These are phyloP conservation scores for Drosophila elegans DNA, from an alignment of 1,140 invertebrate species.

Conservation along the genomic window DNA sequence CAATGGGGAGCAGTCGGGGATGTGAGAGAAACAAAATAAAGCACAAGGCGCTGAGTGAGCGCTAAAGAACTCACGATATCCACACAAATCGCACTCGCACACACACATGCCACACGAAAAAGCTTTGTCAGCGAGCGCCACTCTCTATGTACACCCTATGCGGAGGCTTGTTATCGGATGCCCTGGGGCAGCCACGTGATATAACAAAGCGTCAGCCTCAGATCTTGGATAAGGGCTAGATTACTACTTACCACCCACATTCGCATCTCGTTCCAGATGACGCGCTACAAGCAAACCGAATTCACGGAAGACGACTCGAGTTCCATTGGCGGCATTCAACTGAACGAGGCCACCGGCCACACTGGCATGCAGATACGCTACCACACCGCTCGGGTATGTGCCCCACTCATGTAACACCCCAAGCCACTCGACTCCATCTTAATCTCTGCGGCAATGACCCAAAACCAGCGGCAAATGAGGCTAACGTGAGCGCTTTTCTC, in stretches of 20 bases:
- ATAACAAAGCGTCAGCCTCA: background rate
- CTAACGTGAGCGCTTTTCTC: constrained; percentile 23
- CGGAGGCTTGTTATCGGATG: constrained; percentile 19
- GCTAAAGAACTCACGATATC: constrained; percentile 16
- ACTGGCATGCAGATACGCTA: constrained; percentile 93
- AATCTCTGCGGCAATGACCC: constrained; percentile 56
- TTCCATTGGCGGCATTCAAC: constrained; percentile 92
- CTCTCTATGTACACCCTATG: background rate
- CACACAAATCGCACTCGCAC: background rate
- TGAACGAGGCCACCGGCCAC: constrained; percentile 90
- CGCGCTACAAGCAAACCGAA: constrained; percentile 93
- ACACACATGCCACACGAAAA: background rate
- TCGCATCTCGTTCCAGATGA: constrained; percentile 89
- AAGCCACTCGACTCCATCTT: background rate
- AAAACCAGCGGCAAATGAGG: constrained; percentile 37
- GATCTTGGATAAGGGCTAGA: background rate
- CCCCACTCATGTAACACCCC: background rate
- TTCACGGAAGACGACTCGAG: constrained; percentile 93
- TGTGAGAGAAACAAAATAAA: constrained; percentile 16
- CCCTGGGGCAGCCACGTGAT: constrained; percentile 10
- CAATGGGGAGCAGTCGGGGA: background rate
- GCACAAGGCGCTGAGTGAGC: constrained; percentile 31
- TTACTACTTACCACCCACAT: background rate
- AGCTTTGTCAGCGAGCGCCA: background rate
- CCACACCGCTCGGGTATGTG: constrained; percentile 87